Base-by-base conservation (phyloP, 2,797 vertebrate species). In the Streptopelia turtur region DNA sequence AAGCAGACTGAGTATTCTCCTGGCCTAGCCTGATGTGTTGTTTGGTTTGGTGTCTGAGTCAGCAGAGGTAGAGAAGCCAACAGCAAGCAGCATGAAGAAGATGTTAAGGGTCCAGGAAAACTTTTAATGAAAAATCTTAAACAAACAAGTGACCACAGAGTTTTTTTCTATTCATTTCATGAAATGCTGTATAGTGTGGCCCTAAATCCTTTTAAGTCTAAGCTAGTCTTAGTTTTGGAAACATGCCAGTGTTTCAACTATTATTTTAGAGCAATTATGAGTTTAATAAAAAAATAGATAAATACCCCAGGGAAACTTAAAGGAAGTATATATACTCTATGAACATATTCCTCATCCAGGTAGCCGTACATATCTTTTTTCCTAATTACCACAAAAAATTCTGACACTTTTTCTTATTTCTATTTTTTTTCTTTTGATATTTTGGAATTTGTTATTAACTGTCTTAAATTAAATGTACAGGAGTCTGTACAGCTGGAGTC, bases 161-260 rank as follows among this genome's bases (percentile, higher is more conserved):
- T 75, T 49, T 1, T 13, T 75, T 77, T 77, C 31, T 74, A 6
- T 72, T 93, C 1, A 0, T 89, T 89, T 83, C n/a, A 47, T 14
- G 14, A 47, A 74, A 11, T 35, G n/a, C 4, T 76, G 5, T 27
- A 11, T 8, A 49, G 2, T 0, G 0, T 24, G 6, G 13, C 65
- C 52, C 13, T 64, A 37, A 75, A 84, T 28, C 10, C 23, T 90
- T 65, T 61, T 50, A 65, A 52, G n/a, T 52, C 11, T 11, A 45
- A 33, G 17, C 8, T n/a, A 65, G 6, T 61, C 15, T 28, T n/a
- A n/a, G 8, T 60, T 68, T 78, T 87, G 55, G 50, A 76, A 75
- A 69, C 1, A 35, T 37, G 17, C 18, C 39, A 69, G 9, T 30
- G 5, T n/a, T 81, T 63, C 17, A 47, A 56, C 4, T 60, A 37